Percentiles rank a stretch among this genome's conserved stretches.
Evolutionary conservation across 2,113 vertebrate genomes (phyloP).

Genomic region (Harpagus bidentatus): DNA sequence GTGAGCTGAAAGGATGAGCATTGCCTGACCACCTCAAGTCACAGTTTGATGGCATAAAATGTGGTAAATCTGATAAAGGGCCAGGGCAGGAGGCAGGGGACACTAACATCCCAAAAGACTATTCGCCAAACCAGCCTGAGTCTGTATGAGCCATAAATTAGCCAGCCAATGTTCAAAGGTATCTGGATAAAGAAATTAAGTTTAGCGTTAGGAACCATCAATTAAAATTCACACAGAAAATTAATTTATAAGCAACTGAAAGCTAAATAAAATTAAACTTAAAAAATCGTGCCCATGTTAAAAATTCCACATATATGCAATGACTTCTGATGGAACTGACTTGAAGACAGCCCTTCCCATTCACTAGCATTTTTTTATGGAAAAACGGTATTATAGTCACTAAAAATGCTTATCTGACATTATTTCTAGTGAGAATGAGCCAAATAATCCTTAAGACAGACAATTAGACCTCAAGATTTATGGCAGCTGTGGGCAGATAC

Average conservation of each 20-base stretch:
- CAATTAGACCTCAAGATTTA: conserved; percentile 15
- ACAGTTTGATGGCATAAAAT: neutral
- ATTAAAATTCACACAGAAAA: neutral
- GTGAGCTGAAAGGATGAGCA: neutral
- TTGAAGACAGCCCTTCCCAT: neutral
- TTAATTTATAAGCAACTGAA: neutral
- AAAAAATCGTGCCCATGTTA: neutral
- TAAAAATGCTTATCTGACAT: conserved; percentile 5
- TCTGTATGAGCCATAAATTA: neutral
- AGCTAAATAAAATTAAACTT: neutral
- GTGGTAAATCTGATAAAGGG: neutral
- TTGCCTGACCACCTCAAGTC: neutral
- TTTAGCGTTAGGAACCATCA: neutral
- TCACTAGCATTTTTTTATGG: neutral
- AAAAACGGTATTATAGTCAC: neutral
- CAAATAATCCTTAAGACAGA: conserved; percentile 19
- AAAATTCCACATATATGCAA: neutral
- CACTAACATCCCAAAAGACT: neutral
- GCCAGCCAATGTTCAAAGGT: neutral
- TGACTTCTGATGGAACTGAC: neutral
- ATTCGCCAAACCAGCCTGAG: neutral
- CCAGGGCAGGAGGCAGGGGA: neutral
- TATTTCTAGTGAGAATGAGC: neutral
- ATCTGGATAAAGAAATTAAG: neutral
- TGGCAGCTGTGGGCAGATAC: conserved; percentile 8